Evolutionary conservation across 2,797 vertebrate species (phyloP).

Genomic region (Trachurus trachurus): DNA sequence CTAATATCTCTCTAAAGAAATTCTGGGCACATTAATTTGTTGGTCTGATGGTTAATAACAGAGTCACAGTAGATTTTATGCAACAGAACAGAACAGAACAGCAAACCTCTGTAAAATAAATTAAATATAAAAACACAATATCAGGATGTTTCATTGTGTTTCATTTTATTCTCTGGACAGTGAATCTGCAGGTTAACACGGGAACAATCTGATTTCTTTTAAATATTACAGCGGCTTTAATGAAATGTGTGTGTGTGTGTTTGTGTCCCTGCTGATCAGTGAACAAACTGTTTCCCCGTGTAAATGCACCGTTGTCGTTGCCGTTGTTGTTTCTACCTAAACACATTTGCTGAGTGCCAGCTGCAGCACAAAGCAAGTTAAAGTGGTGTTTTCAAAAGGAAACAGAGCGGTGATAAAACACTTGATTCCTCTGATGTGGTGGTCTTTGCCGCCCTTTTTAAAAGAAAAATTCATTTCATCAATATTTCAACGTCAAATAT

Average conservation of each 20-base stretch:
- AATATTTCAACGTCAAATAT: slow-evolving; percentile 56
- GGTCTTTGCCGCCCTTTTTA: slow-evolving; percentile 31
- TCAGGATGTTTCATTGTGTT: slow-evolving; percentile 1
- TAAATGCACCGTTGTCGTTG: slow-evolving; percentile 47
- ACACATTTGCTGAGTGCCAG: slow-evolving; percentile 71
- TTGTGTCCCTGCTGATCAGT: slow-evolving; percentile 55
- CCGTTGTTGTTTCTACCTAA: slow-evolving; percentile 53
- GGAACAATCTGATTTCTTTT: slow-evolving; percentile 22
- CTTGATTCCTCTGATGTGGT: slow-evolving; percentile 47
- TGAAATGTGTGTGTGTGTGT: slow-evolving; percentile 46
- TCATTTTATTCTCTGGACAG: background rate
- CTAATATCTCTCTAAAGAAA: too few species aligned
- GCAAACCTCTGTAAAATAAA: background rate
- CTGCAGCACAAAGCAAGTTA: slow-evolving; percentile 75
- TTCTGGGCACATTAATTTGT: background rate
- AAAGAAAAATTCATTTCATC: too few species aligned
- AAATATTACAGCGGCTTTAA: slow-evolving; percentile 55
- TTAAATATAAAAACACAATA: background rate
- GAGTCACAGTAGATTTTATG: background rate
- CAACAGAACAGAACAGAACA: background rate
- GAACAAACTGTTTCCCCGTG: slow-evolving; percentile 59
- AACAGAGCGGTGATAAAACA: slow-evolving; percentile 57
- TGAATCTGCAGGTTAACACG: background rate
- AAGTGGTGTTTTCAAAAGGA: slow-evolving; percentile 51
- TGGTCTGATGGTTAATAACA: background rate